phyloP scores from a whole-genome alignment of 2,113 vertebrate species.

The Ramphastos sulfuratus region DNA sequence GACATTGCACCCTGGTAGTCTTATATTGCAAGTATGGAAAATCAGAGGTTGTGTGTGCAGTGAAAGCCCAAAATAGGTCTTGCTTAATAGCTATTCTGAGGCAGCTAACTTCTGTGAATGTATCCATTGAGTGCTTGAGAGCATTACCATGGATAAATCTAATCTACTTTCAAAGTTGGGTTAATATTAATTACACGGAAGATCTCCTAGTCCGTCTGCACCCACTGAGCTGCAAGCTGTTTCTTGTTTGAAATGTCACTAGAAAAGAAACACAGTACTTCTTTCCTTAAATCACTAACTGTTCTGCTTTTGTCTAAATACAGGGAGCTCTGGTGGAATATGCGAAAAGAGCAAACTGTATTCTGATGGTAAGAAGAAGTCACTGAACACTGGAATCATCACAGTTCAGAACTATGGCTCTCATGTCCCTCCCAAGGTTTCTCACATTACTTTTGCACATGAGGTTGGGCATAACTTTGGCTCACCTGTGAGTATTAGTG shows the following conservation, averaged over 20 bases:
- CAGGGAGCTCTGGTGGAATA: slow-evolving; percentile 97
- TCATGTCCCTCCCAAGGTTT: slow-evolving; percentile 96
- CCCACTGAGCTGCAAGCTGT: background rate
- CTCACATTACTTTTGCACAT: slow-evolving; percentile 98
- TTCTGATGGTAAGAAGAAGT: slow-evolving; percentile 94
- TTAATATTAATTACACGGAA: background rate
- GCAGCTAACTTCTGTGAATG: background rate
- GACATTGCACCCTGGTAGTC: background rate
- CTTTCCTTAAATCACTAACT: background rate
- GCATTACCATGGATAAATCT: background rate
- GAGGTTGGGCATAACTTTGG: slow-evolving; percentile 99
- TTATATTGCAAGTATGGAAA: background rate
- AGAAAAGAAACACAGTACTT: background rate
- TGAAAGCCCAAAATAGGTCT: background rate
- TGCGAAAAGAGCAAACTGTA: slow-evolving; percentile 94
- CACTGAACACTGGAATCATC: slow-evolving; percentile 98
- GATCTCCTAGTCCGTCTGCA: background rate
- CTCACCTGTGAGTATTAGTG: slow-evolving; percentile 88
- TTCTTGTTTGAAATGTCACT: background rate
- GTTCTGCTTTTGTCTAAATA: background rate
- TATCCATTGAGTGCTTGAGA: background rate
- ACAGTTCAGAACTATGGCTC: slow-evolving; percentile 98
- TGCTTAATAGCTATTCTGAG: background rate
- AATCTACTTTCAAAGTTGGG: background rate
- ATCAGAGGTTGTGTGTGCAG: background rate